Conservation (phyloP, 1,140 invertebrate species). For the Papilio machaon region DNA sequence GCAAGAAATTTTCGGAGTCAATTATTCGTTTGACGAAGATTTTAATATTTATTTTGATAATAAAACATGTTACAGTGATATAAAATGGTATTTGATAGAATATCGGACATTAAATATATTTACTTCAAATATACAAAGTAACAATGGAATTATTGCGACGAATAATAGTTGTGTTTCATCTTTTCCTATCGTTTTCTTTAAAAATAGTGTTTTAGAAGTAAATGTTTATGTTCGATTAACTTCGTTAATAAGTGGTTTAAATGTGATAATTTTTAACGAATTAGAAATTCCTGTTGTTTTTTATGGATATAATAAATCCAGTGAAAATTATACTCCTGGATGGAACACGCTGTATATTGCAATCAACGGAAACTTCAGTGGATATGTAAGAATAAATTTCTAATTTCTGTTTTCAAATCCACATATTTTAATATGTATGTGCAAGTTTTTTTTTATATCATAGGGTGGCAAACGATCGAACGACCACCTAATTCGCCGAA, state of each 20-base stretch:
- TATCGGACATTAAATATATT: background rate
- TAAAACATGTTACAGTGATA: background rate
- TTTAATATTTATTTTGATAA: conserved; percentile 13
- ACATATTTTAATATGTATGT: background rate
- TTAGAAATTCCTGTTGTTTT: background rate
- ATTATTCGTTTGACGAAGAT: conserved; percentile 1
- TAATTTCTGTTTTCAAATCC: background rate
- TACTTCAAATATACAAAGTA: background rate
- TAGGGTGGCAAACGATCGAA: too few relatives aligned
- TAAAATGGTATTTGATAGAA: conserved; percentile 1
- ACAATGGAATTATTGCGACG: background rate
- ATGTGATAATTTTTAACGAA: background rate
- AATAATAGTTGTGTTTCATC: conserved; percentile 1
- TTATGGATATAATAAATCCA: background rate
- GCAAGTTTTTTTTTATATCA: too few relatives aligned
- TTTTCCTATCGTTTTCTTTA: background rate
- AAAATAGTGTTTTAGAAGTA: background rate
- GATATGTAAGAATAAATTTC: conserved; percentile 6
- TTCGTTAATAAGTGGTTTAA: background rate
- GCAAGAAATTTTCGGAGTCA: conserved; percentile 10
- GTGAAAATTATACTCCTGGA: background rate
- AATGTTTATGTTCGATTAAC: background rate
- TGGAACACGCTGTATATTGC: background rate
- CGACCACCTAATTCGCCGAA: too few relatives aligned
- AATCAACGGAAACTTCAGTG: background rate